A percentile compares a stretch with the other conserved stretches of the same genome.
Evolutionary conservation across 1,140 invertebrate species (phyloP).

Genomic region (Drepana arcuata): DNA sequence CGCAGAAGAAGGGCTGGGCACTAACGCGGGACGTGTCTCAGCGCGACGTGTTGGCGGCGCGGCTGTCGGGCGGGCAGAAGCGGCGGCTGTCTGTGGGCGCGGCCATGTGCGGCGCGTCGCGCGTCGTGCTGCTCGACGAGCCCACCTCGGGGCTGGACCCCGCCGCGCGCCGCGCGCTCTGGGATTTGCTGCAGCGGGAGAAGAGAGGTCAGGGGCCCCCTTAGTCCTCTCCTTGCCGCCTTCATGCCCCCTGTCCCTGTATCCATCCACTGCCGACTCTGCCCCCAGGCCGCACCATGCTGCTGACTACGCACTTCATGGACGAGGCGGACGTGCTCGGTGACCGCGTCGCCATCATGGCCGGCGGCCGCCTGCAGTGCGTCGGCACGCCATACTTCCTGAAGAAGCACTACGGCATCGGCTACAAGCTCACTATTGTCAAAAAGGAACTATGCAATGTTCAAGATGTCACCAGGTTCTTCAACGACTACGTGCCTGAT

Average conservation of each 20-base stretch:
- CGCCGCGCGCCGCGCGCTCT: constrained; percentile 89
- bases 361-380: constrained; percentile 84
- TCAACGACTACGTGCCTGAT: constrained; percentile 74
- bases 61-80: constrained; percentile 73
- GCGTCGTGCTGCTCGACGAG: constrained; percentile 88
- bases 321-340: constrained; percentile 97
- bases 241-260: background rate
- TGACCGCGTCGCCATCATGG: constrained; percentile 93
- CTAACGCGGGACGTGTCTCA: constrained; percentile 6
- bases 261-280: background rate
- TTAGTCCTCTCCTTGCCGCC: too few relatives aligned
- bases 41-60: constrained; percentile 37
- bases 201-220: constrained; percentile 33
- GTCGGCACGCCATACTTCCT: constrained; percentile 72
- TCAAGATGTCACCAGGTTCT: constrained; percentile 66
- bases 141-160: constrained; percentile 97
- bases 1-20: background rate
- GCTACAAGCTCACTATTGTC: constrained; percentile 57
- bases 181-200: constrained; percentile 83
- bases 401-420: constrained; percentile 69
- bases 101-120: constrained; percentile 71
- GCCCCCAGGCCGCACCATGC: constrained; percentile 79
- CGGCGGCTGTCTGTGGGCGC: constrained; percentile 70
- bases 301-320: constrained; percentile 98
- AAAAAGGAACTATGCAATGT: constrained; percentile 69